Conservation (phyloP, 2,113 vertebrate genomes). For the Sinocyclocheilus anshuiensis region DNA sequence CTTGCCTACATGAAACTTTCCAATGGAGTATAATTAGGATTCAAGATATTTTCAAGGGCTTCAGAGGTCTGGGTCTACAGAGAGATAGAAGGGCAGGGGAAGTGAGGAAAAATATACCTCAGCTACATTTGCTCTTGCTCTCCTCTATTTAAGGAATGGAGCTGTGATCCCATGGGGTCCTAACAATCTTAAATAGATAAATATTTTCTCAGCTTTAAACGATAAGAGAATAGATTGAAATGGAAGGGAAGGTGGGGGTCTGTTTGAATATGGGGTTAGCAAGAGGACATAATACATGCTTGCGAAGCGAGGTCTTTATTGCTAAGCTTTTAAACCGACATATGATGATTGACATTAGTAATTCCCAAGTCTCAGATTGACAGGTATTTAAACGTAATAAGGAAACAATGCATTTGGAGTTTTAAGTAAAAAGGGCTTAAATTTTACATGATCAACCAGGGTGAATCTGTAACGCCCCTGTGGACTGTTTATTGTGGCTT, state of each 20-base stretch:
- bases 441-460: not conserved
- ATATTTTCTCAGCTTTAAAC: constrained; percentile 63
- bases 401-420: not conserved
- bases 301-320: constrained; percentile 36
- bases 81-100: constrained; percentile 29
- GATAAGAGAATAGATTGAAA: constrained; percentile 51
- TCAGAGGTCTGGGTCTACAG: constrained; percentile 19
- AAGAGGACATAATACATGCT: constrained; percentile 45
- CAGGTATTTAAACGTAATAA: not conserved
- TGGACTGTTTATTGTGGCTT: no score
- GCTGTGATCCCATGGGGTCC: constrained; percentile 37
- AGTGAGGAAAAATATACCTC: constrained; percentile 34
- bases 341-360: constrained; percentile 8
- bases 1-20: constrained; percentile 5
- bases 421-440: not conserved
- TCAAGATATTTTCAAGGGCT: constrained; percentile 49
- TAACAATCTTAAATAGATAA: constrained; percentile 53
- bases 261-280: constrained; percentile 51
- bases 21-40: constrained; percentile 47
- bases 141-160: constrained; percentile 48
- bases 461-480: no score
- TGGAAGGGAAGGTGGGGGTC: constrained; percentile 39
- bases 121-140: constrained; percentile 31
- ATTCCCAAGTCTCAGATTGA: constrained; percentile 25
- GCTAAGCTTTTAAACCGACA: constrained; percentile 23